phyloP scores from a whole-genome alignment of 2,888 invertebrate species.

The Ornithoptera alexandrae region DNA sequence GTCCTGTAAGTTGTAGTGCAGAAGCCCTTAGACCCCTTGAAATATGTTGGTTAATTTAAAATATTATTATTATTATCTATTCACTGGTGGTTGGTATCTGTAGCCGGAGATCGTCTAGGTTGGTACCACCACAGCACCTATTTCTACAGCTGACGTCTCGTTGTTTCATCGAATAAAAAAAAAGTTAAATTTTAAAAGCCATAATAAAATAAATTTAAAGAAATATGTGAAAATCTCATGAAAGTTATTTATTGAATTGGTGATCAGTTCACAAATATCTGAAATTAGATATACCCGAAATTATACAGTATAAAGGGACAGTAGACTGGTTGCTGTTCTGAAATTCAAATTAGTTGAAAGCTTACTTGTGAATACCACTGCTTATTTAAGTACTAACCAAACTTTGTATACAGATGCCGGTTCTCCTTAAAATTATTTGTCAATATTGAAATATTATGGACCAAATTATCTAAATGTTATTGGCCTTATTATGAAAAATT shows the following conservation, averaged over 20 bases:
- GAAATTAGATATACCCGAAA: slow-evolving; percentile 40
- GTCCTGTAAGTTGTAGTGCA: too few species aligned
- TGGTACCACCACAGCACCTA: too few species aligned
- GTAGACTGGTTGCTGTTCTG: slow-evolving; percentile 64
- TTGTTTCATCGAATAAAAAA: too few species aligned
- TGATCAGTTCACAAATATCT: slow-evolving; percentile 26
- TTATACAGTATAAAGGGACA: slow-evolving; percentile 40
- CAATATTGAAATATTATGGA: slow-evolving; percentile 16
- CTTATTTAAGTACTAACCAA: slow-evolving; percentile 53
- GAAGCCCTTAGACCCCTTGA: too few species aligned
- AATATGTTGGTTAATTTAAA: too few species aligned
- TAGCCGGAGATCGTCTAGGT: too few species aligned
- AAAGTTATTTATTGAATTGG: slow-evolving; percentile 23
- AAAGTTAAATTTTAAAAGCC: too few species aligned
- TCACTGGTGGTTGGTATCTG: too few species aligned
- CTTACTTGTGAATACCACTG: slow-evolving; percentile 64
- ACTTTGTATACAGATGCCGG: slow-evolving; percentile 58
- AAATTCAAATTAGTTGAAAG: slow-evolving; percentile 71
- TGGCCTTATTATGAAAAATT: not conserved
- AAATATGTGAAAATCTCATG: too few species aligned
- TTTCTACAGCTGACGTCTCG: too few species aligned
- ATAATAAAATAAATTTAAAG: too few species aligned
- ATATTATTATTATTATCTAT: too few species aligned
- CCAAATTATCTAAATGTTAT: not conserved
- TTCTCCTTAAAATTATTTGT: slow-evolving; percentile 50